Base-by-base conservation (phyloP, 2,888 invertebrate species). In the Pyralis farinalis region DNA sequence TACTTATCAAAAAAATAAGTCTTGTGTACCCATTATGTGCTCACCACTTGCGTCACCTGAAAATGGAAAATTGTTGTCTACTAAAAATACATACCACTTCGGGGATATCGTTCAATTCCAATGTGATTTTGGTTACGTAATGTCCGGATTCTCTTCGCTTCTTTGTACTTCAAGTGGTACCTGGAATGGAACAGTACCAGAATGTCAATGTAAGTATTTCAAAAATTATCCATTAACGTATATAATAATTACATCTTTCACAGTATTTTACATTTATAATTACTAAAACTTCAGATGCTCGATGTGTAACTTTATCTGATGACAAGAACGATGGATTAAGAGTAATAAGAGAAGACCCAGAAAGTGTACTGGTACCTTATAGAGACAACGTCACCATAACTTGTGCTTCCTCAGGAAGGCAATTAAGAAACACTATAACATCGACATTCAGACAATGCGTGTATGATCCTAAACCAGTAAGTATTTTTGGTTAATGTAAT, bases 101-200 rank as follows among this genome's bases (percentile, higher is more conserved):
- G 96, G 97, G 0, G 97, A 98, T 74, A 90, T 95, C 30, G 94
- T 97, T 0, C 93, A 93, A 51, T 98, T 98, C 91, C 96, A 97
- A 65, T 98, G 98, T 70, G 93, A 97, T 63, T 98, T 98, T 76
- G 98, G 98, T 10, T 97, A 96, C 69, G 95, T 97, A 0, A 94
- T 98, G 92, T 93, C 94, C 44, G 98, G 98, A 37, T 94, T 95
- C 36, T 92, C 96, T 0, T 93, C 95, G 3, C 86, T 98, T 10
- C 90, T 96, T 40, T 99, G 98, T 75, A 94, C 95, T 1, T 95
- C 96, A 3, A 94, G 94, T 69, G 98, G 98, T 34, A 92, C 91
- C 22, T 99, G 98, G 99, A 97, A 98, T 72, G 97, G 97, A 56
- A 94, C 96, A 3, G 93, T 95, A 30, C 98, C 99, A 3, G 95